phyloP scores from a whole-genome alignment of 2,888 invertebrate species.

The Eulithis testata region DNA sequence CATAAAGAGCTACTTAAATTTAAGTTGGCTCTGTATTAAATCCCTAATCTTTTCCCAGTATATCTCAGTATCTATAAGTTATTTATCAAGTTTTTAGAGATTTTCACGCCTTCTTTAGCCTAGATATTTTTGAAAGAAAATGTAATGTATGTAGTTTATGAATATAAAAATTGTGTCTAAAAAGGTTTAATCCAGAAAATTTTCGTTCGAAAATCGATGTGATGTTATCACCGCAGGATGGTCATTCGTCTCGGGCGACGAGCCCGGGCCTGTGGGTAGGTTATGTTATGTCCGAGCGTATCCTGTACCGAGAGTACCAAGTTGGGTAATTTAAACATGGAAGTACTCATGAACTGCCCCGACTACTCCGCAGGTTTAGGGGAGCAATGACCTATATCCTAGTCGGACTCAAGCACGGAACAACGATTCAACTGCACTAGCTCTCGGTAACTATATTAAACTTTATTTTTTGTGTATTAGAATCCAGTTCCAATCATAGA shows the following conservation, averaged over 20 bases:
- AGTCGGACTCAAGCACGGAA: slow-evolving; percentile 62
- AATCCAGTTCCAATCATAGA: slow-evolving; percentile 77
- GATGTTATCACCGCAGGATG: slow-evolving; percentile 57
- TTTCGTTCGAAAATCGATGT: slow-evolving; percentile 58
- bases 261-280: slow-evolving; percentile 44
- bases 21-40: too few species aligned
- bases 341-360: slow-evolving; percentile 80
- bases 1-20: too few species aligned
- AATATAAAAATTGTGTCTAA: too few species aligned
- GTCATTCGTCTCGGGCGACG: slow-evolving; percentile 57
- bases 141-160: too few species aligned
- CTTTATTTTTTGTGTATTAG: slow-evolving; percentile 78
- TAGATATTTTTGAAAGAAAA: too few species aligned
- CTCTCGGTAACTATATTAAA: slow-evolving; percentile 65
- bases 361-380: slow-evolving; percentile 82
- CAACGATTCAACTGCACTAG: slow-evolving; percentile 66
- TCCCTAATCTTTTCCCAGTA: too few species aligned
- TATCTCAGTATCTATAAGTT: too few species aligned
- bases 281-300: slow-evolving; percentile 58
- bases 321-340: slow-evolving; percentile 82
- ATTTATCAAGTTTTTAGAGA: too few species aligned
- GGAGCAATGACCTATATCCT: slow-evolving; percentile 85
- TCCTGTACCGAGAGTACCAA: slow-evolving; percentile 81
- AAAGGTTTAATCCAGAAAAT: slow-evolving; percentile 34
- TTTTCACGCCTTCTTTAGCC: too few species aligned